phyloP scores from a whole-genome alignment of 2,888 invertebrate genomes.

The Cryptus viduatorius region DNA sequence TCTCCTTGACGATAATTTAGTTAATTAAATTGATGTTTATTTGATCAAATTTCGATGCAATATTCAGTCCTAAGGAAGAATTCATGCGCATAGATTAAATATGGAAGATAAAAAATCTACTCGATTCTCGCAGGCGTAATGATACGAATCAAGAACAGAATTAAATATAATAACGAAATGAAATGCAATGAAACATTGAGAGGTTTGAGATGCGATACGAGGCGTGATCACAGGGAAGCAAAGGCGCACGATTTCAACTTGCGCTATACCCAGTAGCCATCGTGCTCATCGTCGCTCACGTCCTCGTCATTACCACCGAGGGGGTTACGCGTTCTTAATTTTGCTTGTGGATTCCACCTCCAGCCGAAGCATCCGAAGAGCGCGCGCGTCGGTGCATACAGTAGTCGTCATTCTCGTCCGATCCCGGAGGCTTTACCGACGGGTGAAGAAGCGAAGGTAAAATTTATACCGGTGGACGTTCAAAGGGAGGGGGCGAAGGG shows the following conservation, averaged over 20 bases:
- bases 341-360: conserved; percentile 26
- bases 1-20: neutral
- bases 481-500: neutral
- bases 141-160: conserved; percentile 62
- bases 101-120: neutral
- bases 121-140: conserved; percentile 38
- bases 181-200: conserved; percentile 58
- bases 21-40: neutral
- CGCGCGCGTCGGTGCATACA: conserved; percentile 31
- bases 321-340: conserved; percentile 67
- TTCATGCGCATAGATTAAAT: neutral
- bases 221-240: conserved; percentile 66
- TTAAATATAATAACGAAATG: conserved; percentile 68
- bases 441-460: conserved; percentile 9
- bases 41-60: neutral
- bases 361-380: neutral
- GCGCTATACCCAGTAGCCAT: conserved; percentile 58
- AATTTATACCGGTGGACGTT: conserved; percentile 53
- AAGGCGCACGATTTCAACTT: conserved; percentile 40
- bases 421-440: neutral
- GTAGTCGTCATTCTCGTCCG: conserved; percentile 60
- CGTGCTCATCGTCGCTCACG: conserved; percentile 67
- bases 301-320: conserved; percentile 67
- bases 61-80: neutral
- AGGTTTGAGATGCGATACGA: conserved; percentile 59